Evolutionary conservation across 2,888 invertebrate species (phyloP).

Genomic region (Tiliacea citrago): DNA sequence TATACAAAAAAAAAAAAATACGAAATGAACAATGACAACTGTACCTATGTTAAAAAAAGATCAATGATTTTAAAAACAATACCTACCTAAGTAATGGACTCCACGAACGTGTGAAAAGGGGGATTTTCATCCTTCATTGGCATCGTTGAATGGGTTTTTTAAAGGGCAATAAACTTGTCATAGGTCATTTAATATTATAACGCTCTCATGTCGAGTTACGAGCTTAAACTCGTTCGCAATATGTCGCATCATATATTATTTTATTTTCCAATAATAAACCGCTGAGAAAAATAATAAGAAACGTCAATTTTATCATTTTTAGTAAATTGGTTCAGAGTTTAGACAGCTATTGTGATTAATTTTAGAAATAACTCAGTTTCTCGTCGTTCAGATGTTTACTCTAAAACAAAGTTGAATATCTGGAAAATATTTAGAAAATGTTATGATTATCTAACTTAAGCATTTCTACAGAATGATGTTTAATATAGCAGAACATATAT

Average conservation of each 20-base stretch:
- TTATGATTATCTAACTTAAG: background rate
- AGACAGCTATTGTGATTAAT: constrained; percentile 31
- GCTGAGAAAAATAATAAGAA: constrained; percentile 22
- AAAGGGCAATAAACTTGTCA: constrained; percentile 65
- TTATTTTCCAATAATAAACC: constrained; percentile 50
- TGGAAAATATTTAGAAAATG: background rate
- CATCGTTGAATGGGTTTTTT: constrained; percentile 63
- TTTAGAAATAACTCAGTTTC: constrained; percentile 17
- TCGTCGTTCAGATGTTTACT: constrained; percentile 1
- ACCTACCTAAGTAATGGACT: constrained; percentile 41
- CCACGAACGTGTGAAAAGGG: constrained; percentile 49
- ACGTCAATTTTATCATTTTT: constrained; percentile 19
- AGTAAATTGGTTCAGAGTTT: constrained; percentile 16
- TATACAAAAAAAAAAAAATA: background rate
- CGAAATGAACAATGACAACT: constrained; percentile 33
- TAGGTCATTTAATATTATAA: constrained; percentile 65
- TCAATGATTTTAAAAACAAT: constrained; percentile 48
- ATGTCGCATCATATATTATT: constrained; percentile 49
- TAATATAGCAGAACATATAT: background rate
- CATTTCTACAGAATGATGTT: background rate
- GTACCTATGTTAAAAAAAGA: constrained; percentile 39
- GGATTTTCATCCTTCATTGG: constrained; percentile 62
- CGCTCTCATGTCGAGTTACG: constrained; percentile 56
- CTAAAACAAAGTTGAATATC: constrained; percentile 2
- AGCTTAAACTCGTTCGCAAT: constrained; percentile 49